Percentiles rank a stretch among this genome's conserved stretches.
Evolutionary conservation across 2,888 invertebrate species (phyloP).

Genomic region (Apamea sordens): DNA sequence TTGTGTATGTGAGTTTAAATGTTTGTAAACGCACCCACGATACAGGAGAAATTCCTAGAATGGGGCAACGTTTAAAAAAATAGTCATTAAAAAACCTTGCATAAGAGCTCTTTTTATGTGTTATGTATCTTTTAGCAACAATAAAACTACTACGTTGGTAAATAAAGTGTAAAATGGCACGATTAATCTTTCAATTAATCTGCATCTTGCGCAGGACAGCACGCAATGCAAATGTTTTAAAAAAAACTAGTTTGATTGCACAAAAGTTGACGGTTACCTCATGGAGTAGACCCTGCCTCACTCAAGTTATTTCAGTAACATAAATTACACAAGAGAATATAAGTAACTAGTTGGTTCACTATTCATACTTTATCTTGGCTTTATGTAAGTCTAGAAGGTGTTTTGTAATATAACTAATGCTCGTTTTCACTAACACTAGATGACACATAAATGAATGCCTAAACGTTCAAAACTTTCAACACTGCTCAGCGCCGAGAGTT

Average conservation of each 20-base stretch:
- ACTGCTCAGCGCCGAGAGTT: too few species aligned
- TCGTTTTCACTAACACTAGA: background rate
- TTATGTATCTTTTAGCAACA: background rate
- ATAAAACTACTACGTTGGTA: background rate
- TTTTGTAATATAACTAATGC: background rate
- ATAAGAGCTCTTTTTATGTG: too few species aligned
- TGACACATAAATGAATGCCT: background rate
- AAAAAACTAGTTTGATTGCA: conserved; percentile 43
- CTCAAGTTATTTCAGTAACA: conserved; percentile 25
- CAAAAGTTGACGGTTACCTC: conserved; percentile 30
- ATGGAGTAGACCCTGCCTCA: conserved; percentile 34
- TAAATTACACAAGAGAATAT: conserved; percentile 11
- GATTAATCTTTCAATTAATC: background rate
- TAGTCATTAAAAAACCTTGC: too few species aligned
- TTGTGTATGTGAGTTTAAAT: too few species aligned
- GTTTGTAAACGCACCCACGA: too few species aligned
- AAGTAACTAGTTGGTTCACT: background rate
- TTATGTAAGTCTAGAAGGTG: background rate
- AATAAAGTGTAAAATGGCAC: background rate
- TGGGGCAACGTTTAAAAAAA: too few species aligned
- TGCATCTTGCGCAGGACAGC: conserved; percentile 1
- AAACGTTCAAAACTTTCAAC: too few species aligned
- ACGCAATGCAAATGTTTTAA: conserved; percentile 1
- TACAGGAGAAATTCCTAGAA: too few species aligned
- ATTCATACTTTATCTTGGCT: background rate